Evolutionary conservation across 2,888 invertebrate genomes (phyloP), one percentile per base, ranked within the genome.

Genomic region (Amphiduros pacificus): DNA sequence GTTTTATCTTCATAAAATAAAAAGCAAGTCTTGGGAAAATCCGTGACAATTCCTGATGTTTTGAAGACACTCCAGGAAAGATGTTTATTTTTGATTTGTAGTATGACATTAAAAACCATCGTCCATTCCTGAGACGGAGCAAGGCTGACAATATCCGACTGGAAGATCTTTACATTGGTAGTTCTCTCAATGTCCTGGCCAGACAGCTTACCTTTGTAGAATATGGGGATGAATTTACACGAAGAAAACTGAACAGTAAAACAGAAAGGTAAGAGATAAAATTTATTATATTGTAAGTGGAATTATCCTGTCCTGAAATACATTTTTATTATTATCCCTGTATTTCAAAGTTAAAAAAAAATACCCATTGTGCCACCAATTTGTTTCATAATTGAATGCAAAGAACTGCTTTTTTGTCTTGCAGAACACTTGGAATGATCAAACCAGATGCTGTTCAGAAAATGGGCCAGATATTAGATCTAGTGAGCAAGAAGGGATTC

Each of bases 401-500:
- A n/a, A n/a, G n/a, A n/a, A n/a, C n/a, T n/a, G n/a, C n/a, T n/a
- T n/a, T n/a, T n/a, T n/a, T n/a, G n/a, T 24, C 31, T 69, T 69
- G 44, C 68, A 82, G 82, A 66, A 91, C 92, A 1, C 90, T 92
- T 82, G 89, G 88, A 2, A 82, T 95, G 69, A 84, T 95, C 9
- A 93, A 92, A 80, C 91, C 92, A 9, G 85, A 89, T 62, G 87
- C 88, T 9, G 84, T 90, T 26, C 84, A 87, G 24, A 87, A 88
- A 76, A 85, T 90, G 68, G 93, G 94, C 0, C 88, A 89, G 74
- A 89, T 95, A 60, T 74, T 95, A 0, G 88, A 87, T 55, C 81
- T 87, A 27, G 87, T 94, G 17, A 83, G 87, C 73, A 85, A 88
- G 53, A 71, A 68, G n/a, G 77, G 80, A 52, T 85, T 87, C 65